Conservation (phyloP, 2,888 invertebrate species). For the Drosophila ustulata region DNA sequence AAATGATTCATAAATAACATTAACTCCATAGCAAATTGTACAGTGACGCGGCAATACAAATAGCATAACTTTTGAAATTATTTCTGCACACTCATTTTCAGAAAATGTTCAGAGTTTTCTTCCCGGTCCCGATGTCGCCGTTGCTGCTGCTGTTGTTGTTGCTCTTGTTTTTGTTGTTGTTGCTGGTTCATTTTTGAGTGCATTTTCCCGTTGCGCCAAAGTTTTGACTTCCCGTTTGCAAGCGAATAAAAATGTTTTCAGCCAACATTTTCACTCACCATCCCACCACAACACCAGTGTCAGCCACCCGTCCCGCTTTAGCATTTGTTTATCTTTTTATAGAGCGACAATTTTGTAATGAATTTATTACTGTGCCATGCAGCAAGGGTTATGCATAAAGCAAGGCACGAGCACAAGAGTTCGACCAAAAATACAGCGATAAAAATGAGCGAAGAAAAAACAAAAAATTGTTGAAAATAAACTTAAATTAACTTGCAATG, state of each 20-base stretch:
- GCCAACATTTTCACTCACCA: conserved; percentile 41
- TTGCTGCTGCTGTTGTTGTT: not conserved
- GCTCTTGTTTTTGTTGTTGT: conserved; percentile 10
- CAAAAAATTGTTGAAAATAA: conserved; percentile 61
- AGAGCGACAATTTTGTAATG: conserved; percentile 78
- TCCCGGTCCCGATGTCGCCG: conserved; percentile 1
- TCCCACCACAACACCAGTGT: not conserved
- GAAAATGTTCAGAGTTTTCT: conserved; percentile 60
- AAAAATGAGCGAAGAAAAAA: conserved; percentile 5
- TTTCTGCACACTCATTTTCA: conserved; percentile 72
- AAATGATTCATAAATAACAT: conserved; percentile 72
- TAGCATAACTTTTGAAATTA: conserved; percentile 71
- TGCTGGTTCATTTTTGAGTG: conserved; percentile 62
- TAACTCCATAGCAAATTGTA: conserved; percentile 55
- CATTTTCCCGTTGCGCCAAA: conserved; percentile 74
- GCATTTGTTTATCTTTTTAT: conserved; percentile 77
- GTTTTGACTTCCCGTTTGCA: conserved; percentile 74
- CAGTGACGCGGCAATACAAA: conserved; percentile 55
- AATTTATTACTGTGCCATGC: conserved; percentile 70
- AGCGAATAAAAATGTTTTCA: conserved; percentile 74
- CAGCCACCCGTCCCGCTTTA: conserved; percentile 22
- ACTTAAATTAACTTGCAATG: conserved; percentile 76
- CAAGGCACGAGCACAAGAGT: conserved; percentile 29
- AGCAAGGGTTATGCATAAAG: conserved; percentile 67
- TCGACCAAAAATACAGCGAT: conserved; percentile 18